Percentiles rank a stretch among this genome's conserved stretches.
Conservation (phyloP, 1,140 invertebrate species). For the Cherax quadricarinatus region DNA sequence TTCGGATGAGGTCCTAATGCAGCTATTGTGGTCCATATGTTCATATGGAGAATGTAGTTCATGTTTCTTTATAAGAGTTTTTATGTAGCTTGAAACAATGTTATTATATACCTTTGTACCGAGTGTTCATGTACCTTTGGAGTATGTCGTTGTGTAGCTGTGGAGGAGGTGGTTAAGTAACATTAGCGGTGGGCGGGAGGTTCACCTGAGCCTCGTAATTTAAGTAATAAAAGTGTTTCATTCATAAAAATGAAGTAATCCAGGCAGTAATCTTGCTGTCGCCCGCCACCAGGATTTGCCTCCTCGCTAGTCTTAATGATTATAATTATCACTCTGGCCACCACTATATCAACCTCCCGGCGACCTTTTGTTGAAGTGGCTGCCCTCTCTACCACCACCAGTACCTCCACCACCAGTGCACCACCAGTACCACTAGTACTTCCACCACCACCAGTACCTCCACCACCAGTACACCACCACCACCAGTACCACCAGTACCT, state of each 20-base stretch:
- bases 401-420: not conserved
- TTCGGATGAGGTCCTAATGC: too few species aligned
- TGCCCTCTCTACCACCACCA: not conserved
- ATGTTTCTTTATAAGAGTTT: too few species aligned
- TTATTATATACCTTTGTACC: too few species aligned
- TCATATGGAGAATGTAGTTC: too few species aligned
- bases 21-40: too few species aligned
- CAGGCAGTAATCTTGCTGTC: conserved; percentile 49
- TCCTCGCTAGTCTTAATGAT: conserved; percentile 30
- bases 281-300: conserved; percentile 40
- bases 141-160: too few species aligned
- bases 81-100: too few species aligned
- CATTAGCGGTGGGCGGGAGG: conserved; percentile 12
- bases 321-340: conserved; percentile 36
- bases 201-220: conserved; percentile 24
- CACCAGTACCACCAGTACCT: too few species aligned
- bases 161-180: not conserved
- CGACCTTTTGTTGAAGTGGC: not conserved
- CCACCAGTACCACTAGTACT: not conserved
- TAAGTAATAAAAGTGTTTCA: conserved; percentile 39
- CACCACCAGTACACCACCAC: too few species aligned
- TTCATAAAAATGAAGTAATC: conserved; percentile 36
- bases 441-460: not conserved
- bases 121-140: too few species aligned
- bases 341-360: conserved; percentile 29